Conservation (phyloP, 2,888 invertebrate species). For the Nemotelus nigrinus region DNA sequence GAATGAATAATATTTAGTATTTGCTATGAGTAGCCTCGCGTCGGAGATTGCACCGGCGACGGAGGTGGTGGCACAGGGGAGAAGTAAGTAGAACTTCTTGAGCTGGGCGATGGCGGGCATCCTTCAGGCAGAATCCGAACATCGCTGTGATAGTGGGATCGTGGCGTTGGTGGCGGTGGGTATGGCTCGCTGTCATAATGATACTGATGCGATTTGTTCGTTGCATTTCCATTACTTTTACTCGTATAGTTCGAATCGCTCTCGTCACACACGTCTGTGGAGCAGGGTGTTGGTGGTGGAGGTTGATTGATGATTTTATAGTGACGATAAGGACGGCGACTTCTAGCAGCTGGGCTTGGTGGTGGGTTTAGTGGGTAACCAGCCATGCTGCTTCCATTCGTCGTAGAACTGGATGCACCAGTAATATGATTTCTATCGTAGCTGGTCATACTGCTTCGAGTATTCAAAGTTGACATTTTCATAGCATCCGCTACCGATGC, state of each 20-base stretch:
- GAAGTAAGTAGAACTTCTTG: constrained; percentile 81
- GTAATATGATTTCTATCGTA: constrained; percentile 78
- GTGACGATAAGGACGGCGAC: constrained; percentile 80
- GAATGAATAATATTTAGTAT: constrained; percentile 45
- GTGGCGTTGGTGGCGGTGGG: constrained; percentile 80
- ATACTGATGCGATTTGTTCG: constrained; percentile 60
- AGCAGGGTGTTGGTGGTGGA: constrained; percentile 94
- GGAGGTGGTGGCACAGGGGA: constrained; percentile 87
- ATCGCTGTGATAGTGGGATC: constrained; percentile 80
- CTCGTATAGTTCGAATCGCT: constrained; percentile 79
- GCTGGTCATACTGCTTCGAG: constrained; percentile 71
- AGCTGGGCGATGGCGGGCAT: constrained; percentile 75
- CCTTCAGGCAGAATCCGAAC: constrained; percentile 69
- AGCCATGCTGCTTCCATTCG: constrained; percentile 65
- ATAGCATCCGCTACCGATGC: constrained; percentile 68
- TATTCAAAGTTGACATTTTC: constrained; percentile 74
- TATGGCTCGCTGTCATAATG: constrained; percentile 75
- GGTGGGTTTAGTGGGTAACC: constrained; percentile 90
- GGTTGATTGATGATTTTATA: constrained; percentile 82
- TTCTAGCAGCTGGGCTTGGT: constrained; percentile 86
- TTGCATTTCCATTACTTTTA: constrained; percentile 66
- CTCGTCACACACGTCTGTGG: constrained; percentile 93
- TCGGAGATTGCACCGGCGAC: constrained; percentile 76
- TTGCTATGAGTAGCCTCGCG: constrained; percentile 63
- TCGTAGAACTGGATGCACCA: constrained; percentile 67